Evolutionary conservation across 1,140 invertebrate species (phyloP), one percentile per base, ranked within the genome.

Genomic region (Diorhabda sublineata): DNA sequence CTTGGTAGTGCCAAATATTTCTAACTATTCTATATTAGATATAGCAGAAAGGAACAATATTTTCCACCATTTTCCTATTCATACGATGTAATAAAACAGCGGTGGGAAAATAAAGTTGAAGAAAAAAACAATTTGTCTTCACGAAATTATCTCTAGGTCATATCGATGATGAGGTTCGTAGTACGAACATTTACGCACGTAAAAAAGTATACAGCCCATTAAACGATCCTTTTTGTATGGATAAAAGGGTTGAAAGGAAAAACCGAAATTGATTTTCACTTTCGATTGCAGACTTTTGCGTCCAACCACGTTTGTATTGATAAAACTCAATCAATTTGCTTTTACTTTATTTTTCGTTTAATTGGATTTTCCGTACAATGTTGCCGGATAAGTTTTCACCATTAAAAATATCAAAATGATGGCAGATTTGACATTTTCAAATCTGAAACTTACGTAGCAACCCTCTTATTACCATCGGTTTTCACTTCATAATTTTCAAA

Each of bases 41-140:
- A 72, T 73, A 73, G 70, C 70, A 66, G 71, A 73, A 70, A 68
- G 70, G 68, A 67, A 66, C 66, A 73, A 73, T 73, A 73, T 65
- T 66, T 68, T 70, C 71, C 60, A 65, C 64, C 64, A 65, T 52
- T 65, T 26, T 26, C 26, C 26, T 2, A 26, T 26, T 26, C 26
- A 26, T 26, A 26, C 26, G 26, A 26, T 26, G 26, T 26, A 26
- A 26, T 26, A 1, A 26, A 26, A 26, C 26, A 26, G 26, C 26
- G 26, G 26, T 26, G 26, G 26, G 26, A 26, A 26, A 26, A 26
- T 26, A 26, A 26, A 26, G 26, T 26, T 26, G 26, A 26, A 26
- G 26, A 26, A 26, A 26, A 26, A 26, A 26, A 26, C 26, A 26
- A 26, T 26, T 26, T 26, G 26, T 26, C 26, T 26, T 26, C 26